Conservation (phyloP, 2,888 invertebrate species). For the Idaea dimidiata region DNA sequence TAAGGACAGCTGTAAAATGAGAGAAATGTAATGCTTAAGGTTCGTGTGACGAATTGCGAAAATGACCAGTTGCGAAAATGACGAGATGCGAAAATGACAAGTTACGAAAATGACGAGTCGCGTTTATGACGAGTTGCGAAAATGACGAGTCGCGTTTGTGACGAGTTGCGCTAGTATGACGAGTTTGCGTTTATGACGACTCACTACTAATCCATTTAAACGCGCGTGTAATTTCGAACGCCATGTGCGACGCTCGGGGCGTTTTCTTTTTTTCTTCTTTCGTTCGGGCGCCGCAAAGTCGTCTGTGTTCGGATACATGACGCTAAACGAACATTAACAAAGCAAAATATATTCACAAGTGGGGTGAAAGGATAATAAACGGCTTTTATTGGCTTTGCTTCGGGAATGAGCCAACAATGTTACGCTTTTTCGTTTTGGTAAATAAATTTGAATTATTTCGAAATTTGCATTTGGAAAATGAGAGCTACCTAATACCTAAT, state of each 20-base stretch:
- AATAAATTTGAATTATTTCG: slow-evolving; percentile 45
- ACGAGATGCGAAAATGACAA: too few species aligned
- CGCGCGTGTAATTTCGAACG: slow-evolving; percentile 68
- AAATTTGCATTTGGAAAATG: background rate
- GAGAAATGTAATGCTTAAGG: too few species aligned
- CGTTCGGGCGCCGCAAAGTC: slow-evolving; percentile 59
- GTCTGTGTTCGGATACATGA: slow-evolving; percentile 31
- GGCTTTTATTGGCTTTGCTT: slow-evolving; percentile 64
- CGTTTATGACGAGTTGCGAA: too few species aligned
- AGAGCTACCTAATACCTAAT: too few species aligned
- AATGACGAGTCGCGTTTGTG: too few species aligned
- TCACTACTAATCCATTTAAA: too few species aligned
- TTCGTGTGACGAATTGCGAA: too few species aligned
- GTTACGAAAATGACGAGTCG: too few species aligned
- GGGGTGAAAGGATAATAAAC: slow-evolving; percentile 66
- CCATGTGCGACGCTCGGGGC: slow-evolving; percentile 71
- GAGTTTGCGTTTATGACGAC: too few species aligned
- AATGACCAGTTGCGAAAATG: too few species aligned
- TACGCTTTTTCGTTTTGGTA: slow-evolving; percentile 40
- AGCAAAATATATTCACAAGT: slow-evolving; percentile 57
- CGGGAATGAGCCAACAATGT: slow-evolving; percentile 47
- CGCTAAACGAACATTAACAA: slow-evolving; percentile 57
- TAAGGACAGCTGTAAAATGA: too few species aligned
- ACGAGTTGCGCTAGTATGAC: too few species aligned
- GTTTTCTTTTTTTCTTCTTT: slow-evolving; percentile 37